Conservation (phyloP, 2,113 vertebrate species). For the western clawed frog (Xenopus tropicalis) region DNA sequence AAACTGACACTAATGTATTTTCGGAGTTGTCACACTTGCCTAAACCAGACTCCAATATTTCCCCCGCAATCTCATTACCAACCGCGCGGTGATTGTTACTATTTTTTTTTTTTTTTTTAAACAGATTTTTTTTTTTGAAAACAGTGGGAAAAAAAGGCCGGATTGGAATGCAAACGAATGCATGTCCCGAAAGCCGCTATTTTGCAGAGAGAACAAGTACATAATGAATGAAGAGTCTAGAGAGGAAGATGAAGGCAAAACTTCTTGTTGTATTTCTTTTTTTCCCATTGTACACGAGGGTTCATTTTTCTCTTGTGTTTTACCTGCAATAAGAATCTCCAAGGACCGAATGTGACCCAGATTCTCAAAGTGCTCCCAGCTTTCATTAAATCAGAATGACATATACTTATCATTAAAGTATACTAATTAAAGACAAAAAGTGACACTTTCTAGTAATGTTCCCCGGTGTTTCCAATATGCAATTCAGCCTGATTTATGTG, state of each 20-base stretch:
- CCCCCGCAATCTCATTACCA: too few species aligned
- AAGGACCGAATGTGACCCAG: slow-evolving; percentile 51
- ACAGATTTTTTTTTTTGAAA: too few species aligned
- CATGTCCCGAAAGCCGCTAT: slow-evolving; percentile 1
- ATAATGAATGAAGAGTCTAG: slow-evolving; percentile 2
- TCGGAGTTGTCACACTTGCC: too few species aligned
- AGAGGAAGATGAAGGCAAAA: slow-evolving; percentile 34
- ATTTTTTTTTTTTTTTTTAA: too few species aligned
- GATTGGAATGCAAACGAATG: background rate
- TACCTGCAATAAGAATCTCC: slow-evolving; percentile 43
- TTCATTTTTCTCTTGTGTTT: slow-evolving; percentile 36
- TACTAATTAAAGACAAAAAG: slow-evolving; percentile 58
- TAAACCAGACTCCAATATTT: too few species aligned
- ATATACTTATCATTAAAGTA: slow-evolving; percentile 56
- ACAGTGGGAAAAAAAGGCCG: too few species aligned
- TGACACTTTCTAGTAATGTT: slow-evolving; percentile 59
- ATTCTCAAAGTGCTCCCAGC: slow-evolving; percentile 49
- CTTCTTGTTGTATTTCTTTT: slow-evolving; percentile 48
- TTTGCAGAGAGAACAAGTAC: background rate
- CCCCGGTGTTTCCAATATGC: slow-evolving; percentile 52
- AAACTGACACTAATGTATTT: too few species aligned
- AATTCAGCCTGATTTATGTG: slow-evolving; percentile 51
- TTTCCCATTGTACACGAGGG: slow-evolving; percentile 22
- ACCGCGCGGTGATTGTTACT: too few species aligned
- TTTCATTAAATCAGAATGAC: slow-evolving; percentile 57